Conservation (phyloP, 2,797 vertebrate genomes). For the Rhabdomys pumilio region DNA sequence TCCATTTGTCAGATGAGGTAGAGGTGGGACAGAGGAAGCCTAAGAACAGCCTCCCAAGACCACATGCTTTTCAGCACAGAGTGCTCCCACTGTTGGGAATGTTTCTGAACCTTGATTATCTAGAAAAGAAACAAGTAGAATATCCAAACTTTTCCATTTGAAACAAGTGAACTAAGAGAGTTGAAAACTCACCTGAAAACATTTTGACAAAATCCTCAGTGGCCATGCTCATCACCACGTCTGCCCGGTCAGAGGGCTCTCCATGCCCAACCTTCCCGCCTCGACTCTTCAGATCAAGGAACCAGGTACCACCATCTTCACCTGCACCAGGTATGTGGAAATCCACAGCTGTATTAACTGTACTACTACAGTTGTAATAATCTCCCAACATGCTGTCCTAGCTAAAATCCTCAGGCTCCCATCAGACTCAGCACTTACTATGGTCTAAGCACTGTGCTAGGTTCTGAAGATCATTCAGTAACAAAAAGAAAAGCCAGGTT, state of each 20-base stretch:
- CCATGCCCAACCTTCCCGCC: constrained; percentile 91
- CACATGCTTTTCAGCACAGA: background rate
- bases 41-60: background rate
- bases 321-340: constrained; percentile 87
- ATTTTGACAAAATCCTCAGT: constrained; percentile 94
- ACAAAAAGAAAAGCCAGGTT: background rate
- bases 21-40: background rate
- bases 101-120: background rate
- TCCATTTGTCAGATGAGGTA: background rate
- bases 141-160: constrained; percentile 10
- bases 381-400: constrained; percentile 17
- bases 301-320: constrained; percentile 93
- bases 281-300: constrained; percentile 94
- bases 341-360: background rate
- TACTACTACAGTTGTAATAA: constrained; percentile 13
- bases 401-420: constrained; percentile 46
- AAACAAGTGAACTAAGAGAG: background rate
- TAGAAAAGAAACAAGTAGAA: constrained; percentile 42
- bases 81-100: background rate
- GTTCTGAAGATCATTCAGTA: background rate
- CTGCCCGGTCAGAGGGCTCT: constrained; percentile 89
- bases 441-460: background rate
- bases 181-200: constrained; percentile 92
- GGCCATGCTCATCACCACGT: constrained; percentile 95
- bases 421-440: constrained; percentile 19